Evolutionary conservation across 2,888 invertebrate genomes (phyloP), one percentile per base, ranked within the genome.

Genomic region (Colostygia pectinataria): DNA sequence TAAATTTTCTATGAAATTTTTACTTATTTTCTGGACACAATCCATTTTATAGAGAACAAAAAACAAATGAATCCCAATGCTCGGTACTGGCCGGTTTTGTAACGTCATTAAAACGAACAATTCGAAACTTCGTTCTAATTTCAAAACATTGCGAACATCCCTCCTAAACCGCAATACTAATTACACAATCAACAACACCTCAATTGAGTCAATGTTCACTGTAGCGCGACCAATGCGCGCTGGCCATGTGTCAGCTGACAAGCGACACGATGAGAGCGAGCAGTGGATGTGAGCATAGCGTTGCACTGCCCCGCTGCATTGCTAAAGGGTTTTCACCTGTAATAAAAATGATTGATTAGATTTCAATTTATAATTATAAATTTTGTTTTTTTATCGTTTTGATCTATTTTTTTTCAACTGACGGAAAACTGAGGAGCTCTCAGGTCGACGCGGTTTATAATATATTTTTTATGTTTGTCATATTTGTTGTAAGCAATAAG

Each of bases 241-340:
- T 60, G 47, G 71, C 68, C 64, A 87, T 59, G 32, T 83, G 90
- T 91, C 90, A 91, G 84, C 90, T 90, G 53, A 79, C 38, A 38
- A 74, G 59, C 1, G 66, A 55, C 2, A 65, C 51, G 46, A 80
- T 55, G 40, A 87, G 43, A 44, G 74, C 66, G 56, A 87, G 71
- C 64, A 81, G 67, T 68, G 90, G 81, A 68, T 77, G 68, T 34
- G 80, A 68, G 8, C 69, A 57, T 2, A 69, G 59, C 12, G 83
- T 71, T 0, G 80, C 76, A 20, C 68, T 61, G 6, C 91, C 91
- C n/a, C 91, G 80, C 53, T 91, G 91, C 91, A 91, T 91, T 42
- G 91, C 91, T 23, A 90, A 70, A 38, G 91, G 91, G 53, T 91
- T 91, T 57, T 91, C 90, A 48, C 89, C 91, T 91, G 87, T 25